Evolutionary conservation across 2,888 invertebrate genomes (phyloP), one percentile per base, ranked within the genome.

Genomic region (Mimas tiliae): DNA sequence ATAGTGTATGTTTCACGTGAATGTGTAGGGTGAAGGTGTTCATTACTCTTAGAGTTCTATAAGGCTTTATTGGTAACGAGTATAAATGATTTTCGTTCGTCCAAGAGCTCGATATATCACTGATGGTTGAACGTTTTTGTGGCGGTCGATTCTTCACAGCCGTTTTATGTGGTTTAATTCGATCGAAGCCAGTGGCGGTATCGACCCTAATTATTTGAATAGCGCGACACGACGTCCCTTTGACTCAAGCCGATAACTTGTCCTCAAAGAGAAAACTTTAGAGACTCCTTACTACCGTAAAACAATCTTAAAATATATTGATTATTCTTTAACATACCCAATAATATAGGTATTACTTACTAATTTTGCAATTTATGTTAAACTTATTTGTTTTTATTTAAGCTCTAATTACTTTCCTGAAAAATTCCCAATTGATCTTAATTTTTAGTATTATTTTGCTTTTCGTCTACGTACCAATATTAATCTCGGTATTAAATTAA

Each of bases 191-290:
- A 81, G 83, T 85, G 85, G 87, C 84, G 81, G 84, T 84, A 88
- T 87, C 83, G 87, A 78, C 79, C 85, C 90, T 91, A 90, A 92
- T 92, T 92, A 91, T 91, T 92, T 89, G 91, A 90, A 89, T 89
- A 90, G 87, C 87, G 84, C 88, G 86, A 87, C 88, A 87, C 81
- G 83, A 82, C 78, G 69, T 79, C 78, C 81, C 90, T 91, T 91
- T 92, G 91, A 89, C 77, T 79, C 73, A 80, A 81, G 90, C 91
- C 91, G 91, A 85, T 89, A 80, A 77, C 77, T 74, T 72, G 78
- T 74, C 70, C 52, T 70, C 77, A 79, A 50, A 19, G 9, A 19
- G 11, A 48, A 50, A 75, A 66, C 66, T 47, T 62, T 82, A 73
- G 85, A 86, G 81, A 72, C 51, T 77, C 6, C 58, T 14, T 45